Evolutionary conservation across 2,797 vertebrate species (phyloP), one percentile per base, ranked within the genome.

Genomic region (Xenentodon cancila): DNA sequence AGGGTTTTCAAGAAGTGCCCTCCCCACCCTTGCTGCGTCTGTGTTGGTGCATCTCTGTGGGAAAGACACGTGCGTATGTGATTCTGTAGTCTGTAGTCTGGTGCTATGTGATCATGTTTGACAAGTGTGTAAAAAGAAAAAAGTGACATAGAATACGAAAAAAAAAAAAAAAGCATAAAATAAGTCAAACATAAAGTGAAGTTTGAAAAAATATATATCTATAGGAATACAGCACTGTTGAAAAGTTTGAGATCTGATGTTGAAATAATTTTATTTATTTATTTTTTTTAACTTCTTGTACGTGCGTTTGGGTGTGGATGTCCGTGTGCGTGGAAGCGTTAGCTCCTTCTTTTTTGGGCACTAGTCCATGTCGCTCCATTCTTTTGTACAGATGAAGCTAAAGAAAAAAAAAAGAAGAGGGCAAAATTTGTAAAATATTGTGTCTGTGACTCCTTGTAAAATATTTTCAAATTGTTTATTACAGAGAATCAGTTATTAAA

Each of bases 381-480:
- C 91, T 97, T 96, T 97, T 98, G 95, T 97, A 97, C 94, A 97
- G 94, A 92, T 90, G 89, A 96, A 94, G 92, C 94, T 94, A 67
- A 73, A 76, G 89, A 88, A 89, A 80, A 70, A 77, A 75, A 75
- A 55, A 92, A 90, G 90, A 95, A 94, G 93, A 92, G 92, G 91
- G 93, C 94, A 96, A 95, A 93, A 94, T 99, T 99, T 98, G 96
- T 98, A 99, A 96, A 96, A 97, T 97, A 98, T 94, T 68, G 95
- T 98, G 97, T 92, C 96, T 96, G 97, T 98, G 97, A 98, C 95
- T 98, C 96, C 97, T 98, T 99, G 97, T 99, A 99, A 98, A 96
- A 99, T 98, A 99, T 98, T 98, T 98, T 98, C 96, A 97, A 98
- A 98, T 98, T 94, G 96, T 99, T 98, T 99, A 99, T 98, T 98